Conservation (phyloP, 1,140 invertebrate species). For the Microplitis demolitor region DNA sequence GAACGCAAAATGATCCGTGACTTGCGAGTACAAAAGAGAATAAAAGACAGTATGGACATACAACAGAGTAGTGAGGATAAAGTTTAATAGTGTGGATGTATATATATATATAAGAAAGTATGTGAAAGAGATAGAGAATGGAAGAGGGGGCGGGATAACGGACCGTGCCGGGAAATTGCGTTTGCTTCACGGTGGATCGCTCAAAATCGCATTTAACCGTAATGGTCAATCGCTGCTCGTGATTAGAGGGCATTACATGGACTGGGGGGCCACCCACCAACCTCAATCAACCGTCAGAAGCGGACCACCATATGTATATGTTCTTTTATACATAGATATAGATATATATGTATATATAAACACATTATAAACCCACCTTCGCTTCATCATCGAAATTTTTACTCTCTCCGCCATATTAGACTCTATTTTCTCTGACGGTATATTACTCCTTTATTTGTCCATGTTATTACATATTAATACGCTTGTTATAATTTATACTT, state of each 20-base stretch:
- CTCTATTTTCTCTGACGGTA: not conserved
- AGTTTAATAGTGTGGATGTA: not conserved
- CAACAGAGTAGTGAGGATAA: constrained; percentile 4
- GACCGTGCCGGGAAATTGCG: constrained; percentile 29
- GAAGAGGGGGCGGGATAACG: constrained; percentile 9
- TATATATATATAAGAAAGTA: not conserved
- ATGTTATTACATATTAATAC: not conserved
- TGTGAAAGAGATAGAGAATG: not conserved
- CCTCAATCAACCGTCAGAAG: constrained; percentile 42
- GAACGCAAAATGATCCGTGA: constrained; percentile 26
- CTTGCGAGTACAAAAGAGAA: constrained; percentile 7
- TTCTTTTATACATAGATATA: not conserved
- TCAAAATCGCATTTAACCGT: constrained; percentile 49
- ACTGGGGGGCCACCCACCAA: constrained; percentile 45
- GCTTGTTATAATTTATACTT: too few relatives aligned
- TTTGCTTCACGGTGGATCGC: constrained; percentile 37
- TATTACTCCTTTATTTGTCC: not conserved
- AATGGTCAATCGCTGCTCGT: constrained; percentile 46
- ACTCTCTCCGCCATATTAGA: not conserved
- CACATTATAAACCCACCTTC: too few relatives aligned
- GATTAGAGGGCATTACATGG: constrained; percentile 50
- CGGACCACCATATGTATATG: constrained; percentile 6
- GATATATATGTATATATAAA: not conserved
- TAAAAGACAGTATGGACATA: constrained; percentile 4
- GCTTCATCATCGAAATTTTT: not conserved